Conservation (phyloP, 2,113 vertebrate species). For the Cercopithecus mona region DNA sequence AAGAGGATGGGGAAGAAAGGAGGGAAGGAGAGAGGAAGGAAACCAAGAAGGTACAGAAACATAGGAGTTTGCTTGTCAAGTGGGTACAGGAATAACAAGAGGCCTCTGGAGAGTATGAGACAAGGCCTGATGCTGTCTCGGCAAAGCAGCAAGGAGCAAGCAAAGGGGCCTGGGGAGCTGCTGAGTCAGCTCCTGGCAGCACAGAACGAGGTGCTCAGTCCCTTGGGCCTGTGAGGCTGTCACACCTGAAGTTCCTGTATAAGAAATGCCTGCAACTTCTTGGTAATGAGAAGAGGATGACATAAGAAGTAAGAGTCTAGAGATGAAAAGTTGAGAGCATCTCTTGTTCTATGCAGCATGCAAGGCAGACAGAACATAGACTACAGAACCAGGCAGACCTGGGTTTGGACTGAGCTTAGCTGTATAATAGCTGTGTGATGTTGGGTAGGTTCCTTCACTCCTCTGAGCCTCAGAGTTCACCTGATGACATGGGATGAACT, state of each 20-base stretch:
- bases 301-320: not conserved
- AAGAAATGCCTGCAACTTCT: not conserved
- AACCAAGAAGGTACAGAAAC: not conserved
- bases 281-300: conserved; percentile 1
- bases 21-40: not conserved
- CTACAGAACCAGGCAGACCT: not conserved
- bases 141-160: not conserved
- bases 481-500: rapidly evolving
- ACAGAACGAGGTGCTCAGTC: not conserved
- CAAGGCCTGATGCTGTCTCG: not conserved
- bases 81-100: not conserved
- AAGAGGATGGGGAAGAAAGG: not conserved
- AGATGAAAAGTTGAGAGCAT: not conserved
- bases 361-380: not conserved
- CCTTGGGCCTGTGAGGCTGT: not conserved
- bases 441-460: not conserved
- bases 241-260: not conserved
- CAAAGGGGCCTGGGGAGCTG: not conserved
- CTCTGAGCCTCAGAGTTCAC: not conserved
- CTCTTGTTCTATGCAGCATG: not conserved
- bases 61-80: not conserved
- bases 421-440: rapidly evolving
- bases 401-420: not conserved
- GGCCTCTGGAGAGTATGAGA: not conserved
- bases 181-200: conserved; percentile 4